Evolutionary conservation across 2,113 vertebrate species (phyloP), one percentile per base, ranked within the genome.

Genomic region (Odocoileus virginianus): DNA sequence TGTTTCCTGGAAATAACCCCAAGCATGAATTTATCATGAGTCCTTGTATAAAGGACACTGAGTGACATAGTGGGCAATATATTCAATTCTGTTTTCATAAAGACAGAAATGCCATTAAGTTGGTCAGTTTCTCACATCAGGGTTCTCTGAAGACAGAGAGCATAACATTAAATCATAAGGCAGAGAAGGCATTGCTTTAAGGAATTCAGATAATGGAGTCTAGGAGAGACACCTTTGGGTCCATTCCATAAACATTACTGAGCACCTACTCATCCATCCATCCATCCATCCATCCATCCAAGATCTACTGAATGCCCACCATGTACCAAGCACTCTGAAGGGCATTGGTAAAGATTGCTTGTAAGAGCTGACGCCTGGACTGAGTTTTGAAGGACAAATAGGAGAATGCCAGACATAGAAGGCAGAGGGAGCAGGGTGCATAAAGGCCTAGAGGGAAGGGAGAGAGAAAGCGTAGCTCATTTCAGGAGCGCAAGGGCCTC

Each of bases 1-100:
- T 97, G 92, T 94, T 97, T 98, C 94, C 95, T 98, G 94, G 95
- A 98, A 98, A 97, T 97, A 96, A 98, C 97, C 97, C 91, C 97
- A 96, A 97, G 98, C 95, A 97, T 97, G 97, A 98, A 97, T 98
- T 96, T 98, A 97, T 97, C 97, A 95, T 97, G 97, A 96, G 96
- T 96, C 97, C 95, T 97, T 97, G 93, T 74, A 94, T 93, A 98
- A 98, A 98, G 98, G 96, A 98, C 98, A 96, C 91, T 87, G 95
- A 98, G 91, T 97, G 94, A 97, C 98, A 98, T 10, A 97, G 96
- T 95, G 91, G 97, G 95, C 87, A 93, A 97, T 98, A 97, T 97
- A 98, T 98, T 97, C 93, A 96, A 92, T 91, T 97, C 86, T 97
- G 96, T 91, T 98, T 98, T 97, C 97, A 93, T 97, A 96, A 94